Base-by-base conservation (phyloP, 2,888 invertebrate species). In the Falcaria lacertinaria region DNA sequence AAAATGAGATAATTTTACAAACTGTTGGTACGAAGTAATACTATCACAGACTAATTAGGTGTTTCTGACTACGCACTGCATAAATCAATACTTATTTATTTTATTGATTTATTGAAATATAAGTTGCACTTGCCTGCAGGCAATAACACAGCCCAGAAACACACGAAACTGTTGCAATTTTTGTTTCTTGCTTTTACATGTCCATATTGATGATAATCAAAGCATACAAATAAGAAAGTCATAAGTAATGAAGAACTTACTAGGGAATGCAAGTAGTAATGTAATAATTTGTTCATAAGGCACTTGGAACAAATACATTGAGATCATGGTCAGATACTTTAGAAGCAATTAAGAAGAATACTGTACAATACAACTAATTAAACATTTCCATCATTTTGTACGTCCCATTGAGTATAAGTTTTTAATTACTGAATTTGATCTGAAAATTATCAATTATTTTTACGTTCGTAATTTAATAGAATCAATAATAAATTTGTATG, bases 251-350 rank as follows among this genome's bases (percentile, higher is more conserved):
- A 41, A 41, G 34, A 39, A 39, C 17, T 43, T 41, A 41, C 38
- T 11, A 8, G 17, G 80, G 76, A 84, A 81, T 83, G 77, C 73
- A 67, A 62, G 59, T 76, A 78, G 81, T 80, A 85, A 84, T 87
- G 80, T 70, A 74, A 76, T 65, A 69, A 83, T 83, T 85, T 84
- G 81, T 82, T 85, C 80, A 71, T 88, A 88, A 88, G 88, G 87
- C 88, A 89, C 86, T 87, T 87, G 77, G 79, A 89, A 88, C 84
- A 83, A 86, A 86, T 84, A 83, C 69, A 74, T 61, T 65, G 69
- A 80, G 72, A 76, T 74, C 72, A 66, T 71, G 70, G 64, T 73
- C 66, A 67, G 65, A 61, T 57, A 50, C 54, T 49, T 58, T 50
- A 45, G 53, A 55, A 47, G 52, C 50, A 56, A 58, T 57, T 51